These are phyloP conservation scores for Akabosia matsudoensis DNA, from an alignment of 1,140 invertebrate species.

Conservation along the genomic window DNA sequence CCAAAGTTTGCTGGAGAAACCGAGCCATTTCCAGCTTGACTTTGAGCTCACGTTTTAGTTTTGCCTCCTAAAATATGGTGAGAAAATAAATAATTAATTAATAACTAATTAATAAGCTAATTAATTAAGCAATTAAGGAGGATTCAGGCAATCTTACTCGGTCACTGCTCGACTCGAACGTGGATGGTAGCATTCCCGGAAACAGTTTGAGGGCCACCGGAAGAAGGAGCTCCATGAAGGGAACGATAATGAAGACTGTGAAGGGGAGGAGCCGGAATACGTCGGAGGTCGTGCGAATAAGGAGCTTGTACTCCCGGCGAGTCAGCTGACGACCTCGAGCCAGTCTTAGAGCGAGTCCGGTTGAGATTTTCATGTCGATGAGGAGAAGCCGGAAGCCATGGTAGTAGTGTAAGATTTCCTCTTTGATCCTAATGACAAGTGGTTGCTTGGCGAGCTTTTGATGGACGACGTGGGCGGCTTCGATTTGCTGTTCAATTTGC, in stretches of 20 bases:
- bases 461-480: too few species aligned
- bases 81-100: constrained; percentile 32
- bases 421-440: too few species aligned
- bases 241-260: constrained; percentile 95
- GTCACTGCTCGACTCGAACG: constrained; percentile 88
- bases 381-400: constrained; percentile 93
- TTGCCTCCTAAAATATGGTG: constrained; percentile 64
- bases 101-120: too few species aligned
- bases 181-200: constrained; percentile 95
- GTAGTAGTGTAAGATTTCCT: constrained; percentile 83
- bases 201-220: constrained; percentile 94
- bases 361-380: constrained; percentile 86
- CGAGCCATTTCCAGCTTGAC: constrained; percentile 98
- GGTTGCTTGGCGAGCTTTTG: too few species aligned
- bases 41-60: constrained; percentile 85
- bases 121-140: too few species aligned
- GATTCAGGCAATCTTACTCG: too few species aligned
- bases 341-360: constrained; percentile 73
- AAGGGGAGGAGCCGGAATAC: constrained; percentile 95
- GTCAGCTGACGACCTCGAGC: constrained; percentile 79
- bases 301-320: constrained; percentile 81
- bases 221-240: constrained; percentile 95
- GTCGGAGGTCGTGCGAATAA: constrained; percentile 92
- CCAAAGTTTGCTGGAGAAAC: constrained; percentile 88
- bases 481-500: too few species aligned